Percentiles rank a stretch among this genome's conserved stretches.
Evolutionary conservation across 2,888 invertebrate species (phyloP).

Genomic region (Drosophila nigricruria): DNA sequence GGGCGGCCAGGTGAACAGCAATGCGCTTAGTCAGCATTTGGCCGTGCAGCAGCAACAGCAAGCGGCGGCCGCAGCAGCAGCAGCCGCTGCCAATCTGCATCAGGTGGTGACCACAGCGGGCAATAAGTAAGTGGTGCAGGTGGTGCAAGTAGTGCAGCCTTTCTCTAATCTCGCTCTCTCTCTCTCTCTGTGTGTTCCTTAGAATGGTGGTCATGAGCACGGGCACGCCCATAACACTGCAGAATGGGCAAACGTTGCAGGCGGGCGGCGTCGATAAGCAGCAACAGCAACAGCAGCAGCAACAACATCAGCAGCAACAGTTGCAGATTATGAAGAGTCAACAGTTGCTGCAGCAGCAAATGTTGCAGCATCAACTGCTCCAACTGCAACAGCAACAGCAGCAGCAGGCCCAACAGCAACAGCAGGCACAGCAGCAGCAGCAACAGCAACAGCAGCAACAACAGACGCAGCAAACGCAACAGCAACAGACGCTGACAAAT

Average conservation of each 20-base stretch:
- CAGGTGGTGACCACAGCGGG: constrained; percentile 86
- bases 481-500: constrained; percentile 70
- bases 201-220: constrained; percentile 86
- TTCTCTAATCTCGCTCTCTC: not conserved
- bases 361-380: constrained; percentile 81
- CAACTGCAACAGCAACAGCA: constrained; percentile 78
- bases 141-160: not conserved
- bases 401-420: constrained; percentile 83
- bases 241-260: constrained; percentile 83
- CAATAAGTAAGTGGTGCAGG: constrained; percentile 86
- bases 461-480: constrained; percentile 85
- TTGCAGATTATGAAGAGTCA: constrained; percentile 81
- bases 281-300: constrained; percentile 79
- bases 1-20: constrained; percentile 49
- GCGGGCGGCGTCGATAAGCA: constrained; percentile 82
- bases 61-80: constrained; percentile 27
- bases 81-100: constrained; percentile 83
- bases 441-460: constrained; percentile 79
- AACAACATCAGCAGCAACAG: constrained; percentile 82
- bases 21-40: constrained; percentile 62
- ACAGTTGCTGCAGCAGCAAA: constrained; percentile 77
- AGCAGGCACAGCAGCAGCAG: constrained; percentile 75
- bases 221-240: constrained; percentile 84
- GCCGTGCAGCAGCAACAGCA: constrained; percentile 68
- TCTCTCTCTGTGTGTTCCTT: constrained; percentile 26